Percentiles rank a stretch among this genome's conserved stretches.
phyloP scores from a whole-genome alignment of 2,797 vertebrate species.

The Hydrocynus forskahlii region DNA sequence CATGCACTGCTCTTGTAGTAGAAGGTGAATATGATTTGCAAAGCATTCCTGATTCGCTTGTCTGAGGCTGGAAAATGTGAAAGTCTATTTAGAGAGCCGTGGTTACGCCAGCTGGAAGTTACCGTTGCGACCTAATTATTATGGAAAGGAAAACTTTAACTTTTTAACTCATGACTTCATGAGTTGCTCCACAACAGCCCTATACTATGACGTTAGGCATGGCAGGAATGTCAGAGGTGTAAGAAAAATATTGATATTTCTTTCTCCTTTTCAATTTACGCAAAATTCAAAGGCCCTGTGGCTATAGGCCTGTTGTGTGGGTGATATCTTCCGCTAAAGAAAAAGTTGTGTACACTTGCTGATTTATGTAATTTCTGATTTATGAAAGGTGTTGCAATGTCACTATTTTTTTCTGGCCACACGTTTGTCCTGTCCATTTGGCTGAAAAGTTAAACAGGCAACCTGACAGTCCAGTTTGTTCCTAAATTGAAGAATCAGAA shows the following conservation, averaged over 20 bases:
- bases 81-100: conserved; percentile 4
- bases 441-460: too few species aligned
- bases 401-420: not conserved
- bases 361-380: not conserved
- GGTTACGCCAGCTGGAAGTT: conserved; percentile 20
- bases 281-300: not conserved
- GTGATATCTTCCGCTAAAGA: not conserved
- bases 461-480: not conserved
- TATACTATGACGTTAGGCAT: not conserved
- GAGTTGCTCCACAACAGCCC: not conserved
- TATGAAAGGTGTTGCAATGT: not conserved
- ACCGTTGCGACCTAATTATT: conserved; percentile 22
- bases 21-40: not conserved
- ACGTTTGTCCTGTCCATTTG: not conserved
- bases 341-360: not conserved
- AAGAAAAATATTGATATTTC: not conserved
- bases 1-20: not conserved
- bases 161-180: not conserved
- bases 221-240: conserved; percentile 4
- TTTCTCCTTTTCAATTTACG: not conserved
- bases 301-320: not conserved
- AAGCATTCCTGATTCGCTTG: not conserved
- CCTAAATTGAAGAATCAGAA: not conserved
- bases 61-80: conserved; percentile 21
- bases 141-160: conserved; percentile 17